Base-by-base conservation (phyloP, 2,797 vertebrate genomes). In the Morelia viridis region DNA sequence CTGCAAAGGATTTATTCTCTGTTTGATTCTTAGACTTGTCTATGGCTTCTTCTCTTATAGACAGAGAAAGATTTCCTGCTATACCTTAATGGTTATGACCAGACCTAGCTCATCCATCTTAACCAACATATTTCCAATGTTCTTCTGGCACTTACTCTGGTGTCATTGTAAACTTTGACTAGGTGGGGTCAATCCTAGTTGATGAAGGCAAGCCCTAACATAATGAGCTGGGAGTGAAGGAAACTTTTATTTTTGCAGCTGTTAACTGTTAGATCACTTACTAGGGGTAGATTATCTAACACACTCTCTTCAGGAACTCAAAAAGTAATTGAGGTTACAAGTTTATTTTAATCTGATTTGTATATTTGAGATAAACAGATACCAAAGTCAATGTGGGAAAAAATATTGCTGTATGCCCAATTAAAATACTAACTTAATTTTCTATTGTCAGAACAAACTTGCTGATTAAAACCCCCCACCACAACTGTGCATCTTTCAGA, bases 351-450 rank as follows among this genome's bases (percentile, higher is more conserved):
- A 50, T 61, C 61, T 90, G 84, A 68, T 90, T 56, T 53, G 41
- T 62, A 41, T 24, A n/a, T 71, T 90, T 31, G 90, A 87, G 41
- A 19, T 26, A 15, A 88, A 9, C n/a, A n/a, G n/a, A 62, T 76
- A 60, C 31, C 87, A n/a, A 87, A 62, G 58, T 62, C 60, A 28
- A 41, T 46, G 76, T 26, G 56, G n/a, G 17, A 4, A 11, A 11
- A n/a, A 50, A 88, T 41, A 92, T 19, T 50, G 50, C 86, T 83
- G 86, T 28, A 83, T n/a, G 10, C 65, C 41, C 41, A 46, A 80
- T 50, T 88, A 92, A 92, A 92, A 92, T 86, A 15, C 50, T 89
- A 57, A 13, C 31, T 62, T 26, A 58, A 65, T 46, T 62, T 65
- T 65, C 26, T 28, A 92, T 28, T n/a, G 50, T 64, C 5, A 84